phyloP scores from a whole-genome alignment of 1,140 invertebrate genomes.

The Anagrus nilaparvatae region DNA sequence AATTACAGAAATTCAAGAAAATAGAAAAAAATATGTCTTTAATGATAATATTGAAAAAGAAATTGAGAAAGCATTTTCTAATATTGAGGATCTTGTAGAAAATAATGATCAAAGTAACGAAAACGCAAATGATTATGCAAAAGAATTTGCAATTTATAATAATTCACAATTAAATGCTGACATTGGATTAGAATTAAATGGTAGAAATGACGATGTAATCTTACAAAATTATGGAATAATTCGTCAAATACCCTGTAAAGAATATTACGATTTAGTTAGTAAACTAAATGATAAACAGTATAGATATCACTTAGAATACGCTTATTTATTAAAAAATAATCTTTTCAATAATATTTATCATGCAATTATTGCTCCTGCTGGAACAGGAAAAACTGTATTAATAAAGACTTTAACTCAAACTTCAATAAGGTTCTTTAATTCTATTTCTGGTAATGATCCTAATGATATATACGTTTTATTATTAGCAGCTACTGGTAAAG shows the following conservation, averaged over 20 bases:
- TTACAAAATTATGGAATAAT: conserved; percentile 1
- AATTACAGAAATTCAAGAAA: conserved; percentile 2
- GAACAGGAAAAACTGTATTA: conserved; percentile 19
- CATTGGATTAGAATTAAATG: background rate
- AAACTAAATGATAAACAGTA: conserved; percentile 3
- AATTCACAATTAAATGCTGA: background rate
- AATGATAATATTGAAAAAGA: conserved; percentile 1
- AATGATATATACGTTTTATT: background rate
- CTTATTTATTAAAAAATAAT: background rate
- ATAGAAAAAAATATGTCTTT: background rate
- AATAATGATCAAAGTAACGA: background rate
- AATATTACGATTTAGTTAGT: conserved; percentile 2
- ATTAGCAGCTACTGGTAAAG: conserved; percentile 29
- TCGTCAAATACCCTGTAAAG: background rate
- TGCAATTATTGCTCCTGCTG: conserved; percentile 16
- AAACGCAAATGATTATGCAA: background rate
- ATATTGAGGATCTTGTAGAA: background rate
- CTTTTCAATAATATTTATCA: conserved; percentile 2
- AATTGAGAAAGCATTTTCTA: background rate
- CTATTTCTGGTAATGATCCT: conserved; percentile 4
- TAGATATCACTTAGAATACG: background rate
- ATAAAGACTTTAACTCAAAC: conserved; percentile 18
- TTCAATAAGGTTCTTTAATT: conserved; percentile 9
- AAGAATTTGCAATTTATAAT: background rate
- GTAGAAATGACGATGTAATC: background rate